Conservation (phyloP, 2,797 vertebrate genomes). For the Smutsia gigantea region DNA sequence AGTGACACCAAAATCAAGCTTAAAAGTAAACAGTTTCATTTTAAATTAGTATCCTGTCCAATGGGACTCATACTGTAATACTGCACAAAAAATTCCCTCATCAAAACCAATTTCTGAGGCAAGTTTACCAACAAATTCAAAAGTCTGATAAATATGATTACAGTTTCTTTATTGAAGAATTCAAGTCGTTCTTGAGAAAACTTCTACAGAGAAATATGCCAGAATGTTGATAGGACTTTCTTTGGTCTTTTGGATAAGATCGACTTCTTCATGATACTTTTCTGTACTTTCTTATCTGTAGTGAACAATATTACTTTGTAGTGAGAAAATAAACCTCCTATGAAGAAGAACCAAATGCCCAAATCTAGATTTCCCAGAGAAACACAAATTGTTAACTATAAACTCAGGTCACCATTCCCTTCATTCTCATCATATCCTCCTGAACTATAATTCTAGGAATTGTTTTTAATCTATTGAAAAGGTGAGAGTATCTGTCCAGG, state of each 20-base stretch:
- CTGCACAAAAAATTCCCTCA: background rate
- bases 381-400: background rate
- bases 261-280: background rate
- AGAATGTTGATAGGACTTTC: background rate
- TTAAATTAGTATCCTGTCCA: background rate
- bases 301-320: background rate
- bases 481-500: background rate
- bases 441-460: background rate
- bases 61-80: background rate
- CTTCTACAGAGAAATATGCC: background rate
- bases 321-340: background rate
- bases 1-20: background rate
- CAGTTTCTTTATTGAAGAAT: background rate
- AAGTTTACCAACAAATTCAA: background rate
- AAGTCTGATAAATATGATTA: background rate
- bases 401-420: background rate
- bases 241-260: background rate
- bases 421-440: background rate
- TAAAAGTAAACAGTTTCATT: background rate
- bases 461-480: background rate
- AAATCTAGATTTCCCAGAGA: background rate
- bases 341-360: background rate
- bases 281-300: background rate
- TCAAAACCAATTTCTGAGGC: background rate
- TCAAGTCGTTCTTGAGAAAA: background rate